Evolutionary conservation across 2,888 invertebrate genomes (phyloP).

Genomic region (Smittia aterrima): DNA sequence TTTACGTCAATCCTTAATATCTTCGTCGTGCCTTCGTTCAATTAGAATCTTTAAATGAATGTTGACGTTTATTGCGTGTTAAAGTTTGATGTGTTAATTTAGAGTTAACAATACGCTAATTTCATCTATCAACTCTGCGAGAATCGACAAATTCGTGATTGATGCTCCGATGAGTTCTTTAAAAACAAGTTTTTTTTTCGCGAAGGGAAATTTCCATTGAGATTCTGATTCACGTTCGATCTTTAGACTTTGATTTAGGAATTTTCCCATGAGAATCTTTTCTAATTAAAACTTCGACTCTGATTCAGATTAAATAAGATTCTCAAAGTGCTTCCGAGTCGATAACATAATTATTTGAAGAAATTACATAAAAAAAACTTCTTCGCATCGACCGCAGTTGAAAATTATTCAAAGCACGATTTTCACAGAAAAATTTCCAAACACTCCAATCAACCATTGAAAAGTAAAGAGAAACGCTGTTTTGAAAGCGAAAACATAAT

Average conservation of each 20-base stretch:
- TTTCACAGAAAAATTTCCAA: background rate
- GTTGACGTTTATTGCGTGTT: background rate
- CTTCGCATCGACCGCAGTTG: background rate
- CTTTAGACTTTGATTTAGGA: no score
- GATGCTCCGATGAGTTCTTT: no score
- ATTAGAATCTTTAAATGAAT: background rate
- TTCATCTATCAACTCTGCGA: background rate
- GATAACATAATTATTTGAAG: no score
- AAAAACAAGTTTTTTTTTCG: no score
- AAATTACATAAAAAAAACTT: background rate
- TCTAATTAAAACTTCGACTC: no score
- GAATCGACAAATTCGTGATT: no score
- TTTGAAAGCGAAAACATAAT: slow-evolving; percentile 5
- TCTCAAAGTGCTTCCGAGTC: no score
- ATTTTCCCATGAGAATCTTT: no score
- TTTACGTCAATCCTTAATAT: background rate
- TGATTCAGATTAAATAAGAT: no score
- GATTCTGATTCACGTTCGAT: no score
- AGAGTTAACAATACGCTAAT: slow-evolving; percentile 5
- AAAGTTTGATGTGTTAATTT: background rate
- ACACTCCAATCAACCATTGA: background rate
- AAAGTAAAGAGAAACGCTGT: background rate
- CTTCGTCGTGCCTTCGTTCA: background rate
- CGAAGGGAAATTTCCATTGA: no score
- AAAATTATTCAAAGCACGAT: slow-evolving; percentile 4